Conservation (phyloP, 1,140 invertebrate species). For the Aphis craccivora region DNA sequence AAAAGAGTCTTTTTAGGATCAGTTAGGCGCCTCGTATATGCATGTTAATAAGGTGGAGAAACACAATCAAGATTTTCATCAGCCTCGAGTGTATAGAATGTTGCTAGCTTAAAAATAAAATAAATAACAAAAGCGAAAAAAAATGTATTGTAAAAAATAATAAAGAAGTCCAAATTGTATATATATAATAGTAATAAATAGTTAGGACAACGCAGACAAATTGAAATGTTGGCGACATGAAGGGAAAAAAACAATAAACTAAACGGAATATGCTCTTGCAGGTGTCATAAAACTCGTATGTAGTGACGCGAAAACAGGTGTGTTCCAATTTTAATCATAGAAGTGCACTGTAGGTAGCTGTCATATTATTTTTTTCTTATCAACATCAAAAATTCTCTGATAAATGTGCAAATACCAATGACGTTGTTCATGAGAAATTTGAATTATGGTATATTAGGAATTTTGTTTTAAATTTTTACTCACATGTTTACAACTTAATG, state of each 20-base stretch:
- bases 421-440: not conserved
- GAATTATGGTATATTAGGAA: not conserved
- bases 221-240: not conserved
- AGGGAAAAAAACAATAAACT: slow-evolving; percentile 31
- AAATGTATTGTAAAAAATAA: slow-evolving; percentile 6
- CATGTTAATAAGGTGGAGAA: not conserved
- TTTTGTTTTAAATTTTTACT: not conserved
- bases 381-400: not conserved
- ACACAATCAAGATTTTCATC: slow-evolving; percentile 39
- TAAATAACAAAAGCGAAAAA: not conserved
- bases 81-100: not conserved
- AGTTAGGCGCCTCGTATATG: not conserved
- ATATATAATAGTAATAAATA: not conserved
- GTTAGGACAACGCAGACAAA: not conserved
- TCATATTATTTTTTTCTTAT: not conserved
- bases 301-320: not conserved
- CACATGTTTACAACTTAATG: not conserved
- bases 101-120: not conserved
- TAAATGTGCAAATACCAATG: not conserved
- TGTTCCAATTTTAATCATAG: slow-evolving; percentile 9
- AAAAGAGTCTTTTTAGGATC: not conserved
- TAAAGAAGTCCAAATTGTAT: not conserved
- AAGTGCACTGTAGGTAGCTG: not conserved
- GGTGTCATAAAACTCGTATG: slow-evolving; percentile 22
- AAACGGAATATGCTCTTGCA: not conserved